Conservation (phyloP, 2,113 vertebrate genomes). For the Tor tambroides region DNA sequence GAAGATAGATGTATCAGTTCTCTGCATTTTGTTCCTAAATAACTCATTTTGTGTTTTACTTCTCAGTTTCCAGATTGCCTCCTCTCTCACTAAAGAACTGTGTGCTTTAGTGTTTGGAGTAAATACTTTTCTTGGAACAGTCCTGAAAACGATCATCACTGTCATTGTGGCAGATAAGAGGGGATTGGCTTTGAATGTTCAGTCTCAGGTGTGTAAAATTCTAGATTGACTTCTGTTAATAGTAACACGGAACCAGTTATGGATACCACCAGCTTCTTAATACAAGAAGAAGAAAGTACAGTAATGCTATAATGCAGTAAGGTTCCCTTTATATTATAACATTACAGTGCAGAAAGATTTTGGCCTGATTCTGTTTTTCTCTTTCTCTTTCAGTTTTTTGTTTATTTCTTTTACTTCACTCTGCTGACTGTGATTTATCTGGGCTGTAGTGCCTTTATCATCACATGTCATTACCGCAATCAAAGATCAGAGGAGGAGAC, state of each 20-base stretch:
- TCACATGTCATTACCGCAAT: constrained; percentile 66
- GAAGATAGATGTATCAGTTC: not conserved
- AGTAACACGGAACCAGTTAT: not conserved
- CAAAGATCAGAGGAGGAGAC: not conserved
- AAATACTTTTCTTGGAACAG: constrained; percentile 89
- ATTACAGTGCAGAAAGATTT: not conserved
- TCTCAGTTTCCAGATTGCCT: constrained; percentile 90
- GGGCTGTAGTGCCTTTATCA: constrained; percentile 62
- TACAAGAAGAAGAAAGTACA: not conserved
- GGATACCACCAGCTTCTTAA: too few relatives aligned
- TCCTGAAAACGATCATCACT: constrained; percentile 86
- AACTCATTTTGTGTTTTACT: not conserved
- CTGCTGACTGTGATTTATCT: constrained; percentile 79
- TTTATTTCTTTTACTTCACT: constrained; percentile 86
- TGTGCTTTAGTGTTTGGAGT: constrained; percentile 93
- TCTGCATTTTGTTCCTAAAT: not conserved
- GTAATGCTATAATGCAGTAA: not conserved
- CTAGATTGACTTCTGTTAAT: not conserved
- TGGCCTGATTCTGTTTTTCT: not conserved
- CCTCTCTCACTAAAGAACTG: constrained; percentile 90
- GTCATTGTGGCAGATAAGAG: constrained; percentile 82
- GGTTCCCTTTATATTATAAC: not conserved
- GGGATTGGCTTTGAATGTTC: constrained; percentile 80
- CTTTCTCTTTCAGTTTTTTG: constrained; percentile 77
- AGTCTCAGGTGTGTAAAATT: constrained; percentile 79